phyloP scores from a whole-genome alignment of 1,140 invertebrate species.

The Caerostris extrusa region DNA sequence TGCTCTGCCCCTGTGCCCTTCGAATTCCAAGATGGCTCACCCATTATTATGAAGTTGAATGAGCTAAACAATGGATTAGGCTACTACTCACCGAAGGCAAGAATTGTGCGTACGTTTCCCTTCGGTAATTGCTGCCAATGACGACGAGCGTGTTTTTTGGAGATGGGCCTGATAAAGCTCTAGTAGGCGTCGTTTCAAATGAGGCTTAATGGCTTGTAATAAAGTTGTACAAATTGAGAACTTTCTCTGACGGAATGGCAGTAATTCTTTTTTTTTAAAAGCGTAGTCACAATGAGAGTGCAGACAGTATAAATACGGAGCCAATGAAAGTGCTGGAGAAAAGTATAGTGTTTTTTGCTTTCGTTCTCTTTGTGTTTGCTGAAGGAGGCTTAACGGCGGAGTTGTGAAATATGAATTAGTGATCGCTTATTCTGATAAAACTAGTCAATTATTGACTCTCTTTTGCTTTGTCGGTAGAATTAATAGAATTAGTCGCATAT shows the following conservation, averaged over 20 bases:
- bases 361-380: too few species aligned
- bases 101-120: constrained; percentile 10
- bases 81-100: neutral
- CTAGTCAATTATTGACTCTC: too few species aligned
- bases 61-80: neutral
- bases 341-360: too few species aligned
- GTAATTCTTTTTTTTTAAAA: too few species aligned
- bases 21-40: neutral
- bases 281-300: too few species aligned
- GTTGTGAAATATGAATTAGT: too few species aligned
- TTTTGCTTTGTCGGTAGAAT: too few species aligned
- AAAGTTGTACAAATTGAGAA: neutral
- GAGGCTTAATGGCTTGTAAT: neutral
- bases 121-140: constrained; percentile 4
- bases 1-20: neutral
- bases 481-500: too few species aligned
- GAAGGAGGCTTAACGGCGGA: too few species aligned
- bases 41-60: neutral
- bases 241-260: neutral
- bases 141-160: neutral
- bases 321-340: too few species aligned
- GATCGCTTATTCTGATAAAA: too few species aligned
- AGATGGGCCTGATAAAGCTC: neutral
- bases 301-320: too few species aligned
- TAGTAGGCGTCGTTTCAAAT: neutral